These are phyloP conservation scores for Gallinago paraguaiae DNA, from an alignment of 2,113 vertebrate species.

Conservation along the genomic window DNA sequence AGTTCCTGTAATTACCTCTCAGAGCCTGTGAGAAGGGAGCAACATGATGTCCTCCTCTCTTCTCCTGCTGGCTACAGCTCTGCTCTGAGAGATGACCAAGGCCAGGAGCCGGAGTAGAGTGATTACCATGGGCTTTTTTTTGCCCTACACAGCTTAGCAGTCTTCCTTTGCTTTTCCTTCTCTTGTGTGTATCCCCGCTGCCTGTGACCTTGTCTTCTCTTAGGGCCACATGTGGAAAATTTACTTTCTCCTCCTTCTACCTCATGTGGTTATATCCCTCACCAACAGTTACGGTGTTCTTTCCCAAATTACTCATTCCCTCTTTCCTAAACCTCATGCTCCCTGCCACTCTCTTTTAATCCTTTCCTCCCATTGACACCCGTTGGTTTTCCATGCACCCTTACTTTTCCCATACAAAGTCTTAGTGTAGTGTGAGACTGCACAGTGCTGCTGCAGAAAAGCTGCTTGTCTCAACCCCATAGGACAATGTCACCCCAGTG, in stretches of 20 bases:
- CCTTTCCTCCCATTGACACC: neutral
- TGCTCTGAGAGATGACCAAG: neutral
- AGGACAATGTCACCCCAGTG: neutral
- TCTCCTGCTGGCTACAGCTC: neutral
- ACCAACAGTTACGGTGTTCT: too few relatives aligned
- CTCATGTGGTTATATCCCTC: neutral
- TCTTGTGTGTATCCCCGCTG: neutral
- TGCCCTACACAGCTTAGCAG: neutral
- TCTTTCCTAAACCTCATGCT: neutral
- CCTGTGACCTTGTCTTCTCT: neutral
- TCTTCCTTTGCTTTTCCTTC: neutral
- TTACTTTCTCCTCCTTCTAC: neutral
- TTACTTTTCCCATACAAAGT: neutral
- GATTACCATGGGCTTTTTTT: neutral
- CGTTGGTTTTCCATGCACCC: neutral
- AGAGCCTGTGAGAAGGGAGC: neutral
- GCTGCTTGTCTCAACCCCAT: neutral
- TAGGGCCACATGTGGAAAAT: neutral
- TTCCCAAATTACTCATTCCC: neutral
- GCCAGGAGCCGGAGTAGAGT: neutral
- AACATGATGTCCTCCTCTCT: neutral
- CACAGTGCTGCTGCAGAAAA: neutral
- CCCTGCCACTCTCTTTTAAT: neutral
- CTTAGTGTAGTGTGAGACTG: neutral
- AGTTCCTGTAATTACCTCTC: neutral